phyloP scores from a whole-genome alignment of 2,113 vertebrate species.

The Oncorhynchus mykiss region DNA sequence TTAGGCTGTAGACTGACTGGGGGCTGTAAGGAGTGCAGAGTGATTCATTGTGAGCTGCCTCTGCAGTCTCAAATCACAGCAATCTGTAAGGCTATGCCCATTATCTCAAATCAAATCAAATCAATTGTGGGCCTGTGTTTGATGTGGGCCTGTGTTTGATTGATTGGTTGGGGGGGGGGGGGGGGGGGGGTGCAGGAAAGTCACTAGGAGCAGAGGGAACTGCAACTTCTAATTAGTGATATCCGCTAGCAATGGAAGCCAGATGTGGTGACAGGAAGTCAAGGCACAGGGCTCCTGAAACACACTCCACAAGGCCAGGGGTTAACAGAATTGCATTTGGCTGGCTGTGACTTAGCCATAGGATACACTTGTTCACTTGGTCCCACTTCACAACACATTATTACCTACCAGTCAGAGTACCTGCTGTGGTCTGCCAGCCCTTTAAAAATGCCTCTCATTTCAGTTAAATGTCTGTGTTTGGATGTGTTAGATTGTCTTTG shows the following conservation, averaged over 20 bases:
- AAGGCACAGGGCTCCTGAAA: conserved; percentile 33
- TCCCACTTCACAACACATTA: conserved; percentile 2
- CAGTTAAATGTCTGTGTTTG: not conserved
- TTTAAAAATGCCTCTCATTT: not conserved
- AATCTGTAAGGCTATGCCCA: conserved; percentile 1
- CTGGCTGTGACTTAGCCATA: conserved; percentile 24
- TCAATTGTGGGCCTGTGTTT: not conserved
- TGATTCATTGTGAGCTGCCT: not conserved
- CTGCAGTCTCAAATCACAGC: conserved; percentile 10
- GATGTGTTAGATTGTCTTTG: not conserved
- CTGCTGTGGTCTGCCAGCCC: not conserved
- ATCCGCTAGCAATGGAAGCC: conserved; percentile 52
- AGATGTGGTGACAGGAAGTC: conserved; percentile 63
- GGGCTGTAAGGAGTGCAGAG: not conserved
- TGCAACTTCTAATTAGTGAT: conserved; percentile 61
- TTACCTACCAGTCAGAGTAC: conserved; percentile 2
- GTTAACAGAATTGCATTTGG: conserved; percentile 46
- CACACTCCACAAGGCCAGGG: conserved; percentile 29
- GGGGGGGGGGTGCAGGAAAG: conserved; percentile 36
- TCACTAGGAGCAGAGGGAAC: conserved; percentile 45
- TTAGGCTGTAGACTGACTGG: not conserved
- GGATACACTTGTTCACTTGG: conserved; percentile 10
- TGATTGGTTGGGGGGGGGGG: conserved; percentile 19
- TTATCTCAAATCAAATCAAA: not conserved
- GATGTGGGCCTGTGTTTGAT: conserved; percentile 41